A percentile compares a stretch with the other conserved stretches of the same genome.
These are phyloP conservation scores for Spongilla lacustris DNA, from an alignment of 37 sponge, comb jelly and placozoan species.

Conservation along the genomic window DNA sequence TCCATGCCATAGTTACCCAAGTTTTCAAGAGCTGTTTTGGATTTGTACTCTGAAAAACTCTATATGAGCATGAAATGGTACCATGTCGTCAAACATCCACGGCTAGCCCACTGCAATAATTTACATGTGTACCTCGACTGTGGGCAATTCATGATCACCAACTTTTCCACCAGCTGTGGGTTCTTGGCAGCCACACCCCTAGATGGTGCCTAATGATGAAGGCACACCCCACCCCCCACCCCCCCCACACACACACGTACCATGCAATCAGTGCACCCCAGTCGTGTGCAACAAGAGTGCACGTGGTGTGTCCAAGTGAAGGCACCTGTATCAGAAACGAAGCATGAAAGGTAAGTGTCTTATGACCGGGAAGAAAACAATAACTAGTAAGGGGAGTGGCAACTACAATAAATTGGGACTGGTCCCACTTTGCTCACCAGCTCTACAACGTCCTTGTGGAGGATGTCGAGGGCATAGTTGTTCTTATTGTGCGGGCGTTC, in stretches of 20 bases:
- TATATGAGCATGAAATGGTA: too few species aligned
- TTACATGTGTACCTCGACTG: slow-evolving; percentile 67
- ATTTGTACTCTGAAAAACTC: background rate
- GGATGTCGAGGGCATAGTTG: slow-evolving; percentile 55
- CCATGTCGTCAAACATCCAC: too few species aligned
- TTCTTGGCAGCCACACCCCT: slow-evolving; percentile 55
- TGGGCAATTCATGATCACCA: slow-evolving; percentile 75
- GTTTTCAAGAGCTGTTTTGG: background rate
- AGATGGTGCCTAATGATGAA: background rate
- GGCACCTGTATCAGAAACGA: background rate
- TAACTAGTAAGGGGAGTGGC: too few species aligned
- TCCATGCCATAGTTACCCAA: background rate
- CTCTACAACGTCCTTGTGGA: slow-evolving; percentile 66
- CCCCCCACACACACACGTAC: slow-evolving; percentile 17
- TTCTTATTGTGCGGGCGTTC: slow-evolving; percentile 67
- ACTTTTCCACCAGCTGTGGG: slow-evolving; percentile 64
- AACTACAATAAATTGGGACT: too few species aligned
- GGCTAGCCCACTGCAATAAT: too few species aligned
- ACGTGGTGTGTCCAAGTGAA: slow-evolving; percentile 55
- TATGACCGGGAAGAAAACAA: too few species aligned
- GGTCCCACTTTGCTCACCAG: slow-evolving; percentile 37
- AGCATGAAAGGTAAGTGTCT: too few species aligned
- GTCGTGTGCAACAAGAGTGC: slow-evolving; percentile 82
- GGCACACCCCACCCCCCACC: background rate
- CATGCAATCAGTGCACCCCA: slow-evolving; percentile 88